A percentile compares a stretch with the other conserved stretches of the same genome.
These are phyloP conservation scores for Tachysurus vachellii DNA, from an alignment of 2,113 vertebrate species.

Conservation along the genomic window DNA sequence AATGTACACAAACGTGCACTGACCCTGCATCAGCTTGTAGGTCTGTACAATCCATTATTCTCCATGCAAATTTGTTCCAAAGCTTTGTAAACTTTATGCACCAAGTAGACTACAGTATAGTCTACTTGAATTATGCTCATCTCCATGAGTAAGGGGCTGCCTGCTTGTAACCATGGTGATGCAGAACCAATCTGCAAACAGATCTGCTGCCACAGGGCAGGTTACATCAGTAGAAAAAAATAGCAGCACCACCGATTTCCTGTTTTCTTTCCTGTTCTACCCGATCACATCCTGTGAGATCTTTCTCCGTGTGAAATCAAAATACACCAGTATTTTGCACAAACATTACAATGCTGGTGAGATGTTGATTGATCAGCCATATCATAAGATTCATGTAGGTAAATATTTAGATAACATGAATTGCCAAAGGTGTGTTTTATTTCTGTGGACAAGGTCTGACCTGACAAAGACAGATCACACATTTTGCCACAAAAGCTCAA, in stretches of 20 bases:
- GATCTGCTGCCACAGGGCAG: slow-evolving; percentile 34
- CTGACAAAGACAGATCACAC: neutral
- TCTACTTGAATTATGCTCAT: neutral
- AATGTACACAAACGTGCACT: neutral
- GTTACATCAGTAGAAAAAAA: slow-evolving; percentile 39
- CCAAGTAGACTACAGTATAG: neutral
- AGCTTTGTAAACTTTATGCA: neutral
- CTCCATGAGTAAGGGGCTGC: slow-evolving; percentile 1
- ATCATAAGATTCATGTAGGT: neutral
- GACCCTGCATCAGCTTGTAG: neutral
- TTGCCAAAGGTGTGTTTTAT: neutral
- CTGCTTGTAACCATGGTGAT: slow-evolving; percentile 49
- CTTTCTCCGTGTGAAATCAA: slow-evolving; percentile 36
- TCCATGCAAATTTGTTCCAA: neutral
- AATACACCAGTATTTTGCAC: slow-evolving; percentile 8
- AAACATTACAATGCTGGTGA: neutral
- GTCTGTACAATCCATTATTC: neutral
- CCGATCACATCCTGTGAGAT: slow-evolving; percentile 53
- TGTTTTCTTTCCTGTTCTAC: slow-evolving; percentile 62
- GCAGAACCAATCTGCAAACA: slow-evolving; percentile 49
- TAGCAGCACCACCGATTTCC: slow-evolving; percentile 52
- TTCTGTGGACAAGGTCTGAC: neutral
- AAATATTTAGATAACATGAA: neutral
- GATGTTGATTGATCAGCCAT: neutral
- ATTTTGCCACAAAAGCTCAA: neutral